Base-by-base conservation (phyloP, 2,888 invertebrate species). In the Arge pagana region DNA sequence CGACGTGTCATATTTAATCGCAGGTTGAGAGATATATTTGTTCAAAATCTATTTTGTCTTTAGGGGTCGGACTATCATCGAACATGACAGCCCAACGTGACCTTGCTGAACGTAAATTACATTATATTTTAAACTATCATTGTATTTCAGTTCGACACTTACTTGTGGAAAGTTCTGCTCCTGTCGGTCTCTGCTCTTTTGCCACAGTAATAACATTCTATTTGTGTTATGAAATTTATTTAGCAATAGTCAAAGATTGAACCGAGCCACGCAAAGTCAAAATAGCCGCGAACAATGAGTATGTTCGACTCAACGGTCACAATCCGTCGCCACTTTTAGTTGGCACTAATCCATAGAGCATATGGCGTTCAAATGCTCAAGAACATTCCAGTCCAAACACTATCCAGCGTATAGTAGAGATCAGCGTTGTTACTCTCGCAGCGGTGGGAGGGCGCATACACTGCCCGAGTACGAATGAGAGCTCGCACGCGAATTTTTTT, bases 331-430 rank as follows among this genome's bases (percentile, higher is more conserved):
- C 28, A 28, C 18, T 28, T 41, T 41, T 28, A 41, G n/a, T 26
- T n/a, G n/a, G n/a, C n/a, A n/a, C n/a, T n/a, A n/a, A n/a, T n/a
- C n/a, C n/a, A n/a, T n/a, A n/a, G n/a, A n/a, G n/a, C n/a, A n/a
- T n/a, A n/a, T n/a, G n/a, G n/a, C n/a, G n/a, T n/a, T 26, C 41
- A 28, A 41, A 41, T 41, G 28, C 41, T 28, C 41, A 41, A 26
- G n/a, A 41, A n/a, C 28, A 41, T 41, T 41, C 5, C 28, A 28
- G 26, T n/a, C 39, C 24, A 39, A 23, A 19, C 39, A 19, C 39
- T 39, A 39, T 39, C 24, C 39, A 39, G 39, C 24, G 39, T 23
- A 39, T 39, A 39, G 19, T 39, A 39, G 39, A 39, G 40, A 40
- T 26, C 40, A 40, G 40, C 24, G 40, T 5, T 26, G 5, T 26